phyloP scores from a whole-genome alignment of 2,797 vertebrate species.

The Pelodytes ibericus region DNA sequence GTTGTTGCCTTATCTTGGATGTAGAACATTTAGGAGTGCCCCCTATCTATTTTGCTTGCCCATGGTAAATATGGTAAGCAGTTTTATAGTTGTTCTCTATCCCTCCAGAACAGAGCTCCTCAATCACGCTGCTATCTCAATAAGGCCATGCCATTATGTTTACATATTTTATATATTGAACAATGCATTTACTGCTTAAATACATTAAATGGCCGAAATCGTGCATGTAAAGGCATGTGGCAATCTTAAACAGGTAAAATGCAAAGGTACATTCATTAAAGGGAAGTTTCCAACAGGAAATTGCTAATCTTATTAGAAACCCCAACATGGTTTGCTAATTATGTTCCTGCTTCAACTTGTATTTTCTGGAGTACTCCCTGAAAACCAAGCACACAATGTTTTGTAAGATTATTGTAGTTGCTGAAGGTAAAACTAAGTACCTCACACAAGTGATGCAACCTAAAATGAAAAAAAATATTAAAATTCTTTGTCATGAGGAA shows the following conservation, averaged over 20 bases:
- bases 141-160: too few relatives aligned
- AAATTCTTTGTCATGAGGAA: not conserved
- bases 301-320: constrained; percentile 22
- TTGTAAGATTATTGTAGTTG: not conserved
- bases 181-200: too few relatives aligned
- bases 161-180: too few relatives aligned
- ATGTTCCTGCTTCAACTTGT: constrained; percentile 10
- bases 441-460: not conserved
- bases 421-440: not conserved
- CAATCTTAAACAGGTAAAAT: constrained; percentile 6
- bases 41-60: too few relatives aligned
- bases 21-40: too few relatives aligned
- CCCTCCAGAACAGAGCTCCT: too few relatives aligned
- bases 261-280: constrained; percentile 1
- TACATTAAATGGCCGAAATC: too few relatives aligned
- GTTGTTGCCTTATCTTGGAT: too few relatives aligned
- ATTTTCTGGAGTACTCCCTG: not conserved
- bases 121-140: too few relatives aligned
- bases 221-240: not conserved
- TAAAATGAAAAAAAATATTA: constrained; percentile 4
- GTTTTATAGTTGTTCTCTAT: too few relatives aligned
- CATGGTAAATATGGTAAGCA: too few relatives aligned
- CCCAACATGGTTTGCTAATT: constrained; percentile 4
- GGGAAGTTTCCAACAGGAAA: constrained; percentile 10
- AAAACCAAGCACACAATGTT: not conserved